Base-by-base conservation (phyloP, 1,140 invertebrate species). In the Drosophila asahinai region DNA sequence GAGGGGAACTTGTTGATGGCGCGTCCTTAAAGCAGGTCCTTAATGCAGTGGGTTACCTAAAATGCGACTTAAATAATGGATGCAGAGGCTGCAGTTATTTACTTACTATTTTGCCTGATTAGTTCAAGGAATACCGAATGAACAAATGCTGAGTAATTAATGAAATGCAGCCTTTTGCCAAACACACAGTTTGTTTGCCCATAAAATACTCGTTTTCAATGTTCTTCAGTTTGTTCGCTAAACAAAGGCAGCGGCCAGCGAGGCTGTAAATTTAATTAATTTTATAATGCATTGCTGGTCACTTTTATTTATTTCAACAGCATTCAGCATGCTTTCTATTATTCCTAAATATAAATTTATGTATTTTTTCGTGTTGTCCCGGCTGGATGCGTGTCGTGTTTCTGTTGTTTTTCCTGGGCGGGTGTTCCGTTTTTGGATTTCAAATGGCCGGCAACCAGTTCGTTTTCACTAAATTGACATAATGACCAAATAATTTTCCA, bases 401-500 rank as follows among this genome's bases (percentile, higher is more conserved):
- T 4, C n/a, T 65, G 36, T 55, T 43, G 27, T 68, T 42, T 49
- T 38, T 60, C 7, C 48, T 27, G 58, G 36, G 15, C 43, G 17
- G 12, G 15, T 17, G 45, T 75, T 51, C 30, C 43, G 47, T 27
- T 63, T 45, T 49, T 45, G 36, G 62, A 60, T 57, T 65, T 54
- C 55, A 51, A 40, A 62, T 78, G 45, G 55, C 45, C n/a, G 15
- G 36, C 30, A 68, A n/a, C 42, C 65, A 60, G 45, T 54, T 62
- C 64, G 61, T 38, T 64, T 78, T 77, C 77, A 75, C 86, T 83
- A 81, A 89, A 84, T 89, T 90, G 84, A 89, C 86, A 90, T 89
- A 90, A 89, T 89, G 84, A 84, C 84, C 84, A 89, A 90, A 90
- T 81, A 89, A 89, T 89, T 89, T 89, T 89, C 84, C 86, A 89